phyloP scores from a whole-genome alignment of 2,113 vertebrate species.

The Peromyscus californicus region DNA sequence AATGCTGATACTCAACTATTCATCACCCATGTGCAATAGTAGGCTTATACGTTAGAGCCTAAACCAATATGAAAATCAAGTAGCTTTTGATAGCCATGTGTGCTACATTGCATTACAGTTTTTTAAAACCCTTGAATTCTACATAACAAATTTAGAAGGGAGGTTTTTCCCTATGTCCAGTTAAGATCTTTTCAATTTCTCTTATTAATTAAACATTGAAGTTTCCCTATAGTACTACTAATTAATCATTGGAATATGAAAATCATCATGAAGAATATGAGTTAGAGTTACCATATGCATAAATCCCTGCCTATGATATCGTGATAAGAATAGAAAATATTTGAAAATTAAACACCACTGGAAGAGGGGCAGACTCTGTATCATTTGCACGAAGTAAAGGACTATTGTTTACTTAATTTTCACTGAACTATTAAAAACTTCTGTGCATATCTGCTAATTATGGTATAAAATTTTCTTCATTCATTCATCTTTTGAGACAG shows the following conservation, averaged over 20 bases:
- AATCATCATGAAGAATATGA: slow-evolving; percentile 63
- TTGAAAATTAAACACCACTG: slow-evolving; percentile 61
- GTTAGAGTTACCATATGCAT: slow-evolving; percentile 68
- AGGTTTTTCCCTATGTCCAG: slow-evolving; percentile 7
- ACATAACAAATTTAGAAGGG: slow-evolving; percentile 35
- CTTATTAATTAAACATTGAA: slow-evolving; percentile 77
- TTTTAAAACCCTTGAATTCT: slow-evolving; percentile 26
- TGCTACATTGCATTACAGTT: slow-evolving; percentile 4
- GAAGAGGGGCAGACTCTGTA: neutral
- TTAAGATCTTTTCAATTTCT: slow-evolving; percentile 74
- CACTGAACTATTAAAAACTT: slow-evolving; percentile 30
- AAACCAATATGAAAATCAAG: slow-evolving; percentile 38
- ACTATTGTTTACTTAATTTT: neutral
- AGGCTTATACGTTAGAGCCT: neutral
- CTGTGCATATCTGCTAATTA: neutral
- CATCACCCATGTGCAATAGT: slow-evolving; percentile 22
- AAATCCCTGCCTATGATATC: slow-evolving; percentile 37
- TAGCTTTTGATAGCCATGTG: slow-evolving; percentile 27
- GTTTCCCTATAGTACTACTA: slow-evolving; percentile 68
- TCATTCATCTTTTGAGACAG: neutral
- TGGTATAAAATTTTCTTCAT: neutral
- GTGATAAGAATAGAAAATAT: slow-evolving; percentile 38
- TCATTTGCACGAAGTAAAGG: neutral
- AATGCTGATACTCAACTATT: slow-evolving; percentile 34
- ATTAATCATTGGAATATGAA: slow-evolving; percentile 76